Base-by-base conservation (phyloP, 2,888 invertebrate genomes). In the Caradrina kadenii region DNA sequence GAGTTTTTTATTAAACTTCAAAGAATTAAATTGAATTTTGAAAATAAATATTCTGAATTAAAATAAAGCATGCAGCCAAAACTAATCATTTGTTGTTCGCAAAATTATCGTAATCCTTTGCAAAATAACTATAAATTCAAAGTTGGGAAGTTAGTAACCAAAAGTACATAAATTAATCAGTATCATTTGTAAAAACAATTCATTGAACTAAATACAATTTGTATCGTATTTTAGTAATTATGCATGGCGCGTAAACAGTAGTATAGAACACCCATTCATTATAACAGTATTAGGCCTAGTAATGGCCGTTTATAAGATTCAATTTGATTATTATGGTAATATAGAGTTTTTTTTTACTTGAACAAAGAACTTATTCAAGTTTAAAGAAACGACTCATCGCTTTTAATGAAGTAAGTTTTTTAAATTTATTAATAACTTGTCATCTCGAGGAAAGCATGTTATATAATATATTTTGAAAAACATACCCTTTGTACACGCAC, bases 291-390 rank as follows among this genome's bases (percentile, higher is more conserved):
- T 52, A 31, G 6, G 39, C 39, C 31, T 52, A 52, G 19, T 77
- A 45, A 62, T 58, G 7, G 17, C 21, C 13, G 1, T 21, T 72
- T 31, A 48, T 11, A 7, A n/a, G 0, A 21, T 26, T 4, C 59
- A 66, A 66, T 63, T 58, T 45, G n/a, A 5, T 4, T 59, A n/a
- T 54, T 71, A 76, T 65, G 55, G 0, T 76, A 65, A 65, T 58
- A 26, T 26, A 35, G 48, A 11, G 10, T 11, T 72, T 63, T 67
- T 62, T 50, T 60, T 39, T 48, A 48, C 17, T 42, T 19, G 42
- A 55, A 22, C 22, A 10, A 31, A n/a, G 7, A 17, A 11, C 11
- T 19, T 13, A 71, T 50, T 76, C 48, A 22, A 31, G 17, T 54
- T 61, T 65, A 1, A 48, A 52, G 17, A 50, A 45, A 13, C 6